Conservation (phyloP, 2,113 vertebrate species). For the Cygnus atratus region DNA sequence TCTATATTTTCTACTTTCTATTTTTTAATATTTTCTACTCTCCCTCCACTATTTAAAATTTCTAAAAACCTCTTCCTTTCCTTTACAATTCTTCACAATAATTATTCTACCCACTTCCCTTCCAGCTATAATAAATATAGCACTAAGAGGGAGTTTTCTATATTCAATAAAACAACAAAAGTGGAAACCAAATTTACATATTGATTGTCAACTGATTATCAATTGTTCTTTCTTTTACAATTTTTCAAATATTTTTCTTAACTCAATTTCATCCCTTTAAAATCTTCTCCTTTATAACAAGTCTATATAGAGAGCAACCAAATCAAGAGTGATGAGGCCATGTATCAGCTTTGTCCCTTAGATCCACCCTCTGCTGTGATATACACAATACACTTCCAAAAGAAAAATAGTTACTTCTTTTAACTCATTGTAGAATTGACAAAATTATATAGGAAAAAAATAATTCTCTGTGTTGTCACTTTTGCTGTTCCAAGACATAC, state of each 20-base stretch:
- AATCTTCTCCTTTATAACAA: background rate
- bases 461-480: background rate
- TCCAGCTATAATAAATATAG: background rate
- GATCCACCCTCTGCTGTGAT: background rate
- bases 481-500: background rate
- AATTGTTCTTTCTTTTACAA: background rate
- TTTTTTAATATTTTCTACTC: background rate
- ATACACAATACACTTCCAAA: background rate
- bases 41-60: background rate
- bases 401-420: background rate
- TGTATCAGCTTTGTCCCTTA: background rate
- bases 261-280: background rate
- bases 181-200: background rate
- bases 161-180: background rate
- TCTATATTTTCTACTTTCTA: no score
- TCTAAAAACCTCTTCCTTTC: background rate
- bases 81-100: background rate
- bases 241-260: background rate
- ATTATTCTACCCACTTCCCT: background rate
- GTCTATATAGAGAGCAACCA: background rate
- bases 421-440: background rate
- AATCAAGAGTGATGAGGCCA: background rate
- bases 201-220: background rate
- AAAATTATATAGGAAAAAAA: constrained; percentile 26
- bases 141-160: background rate